Evolutionary conservation across 2,797 vertebrate genomes (phyloP), one percentile per base, ranked within the genome.

Genomic region (Arremon aurantiirostris): DNA sequence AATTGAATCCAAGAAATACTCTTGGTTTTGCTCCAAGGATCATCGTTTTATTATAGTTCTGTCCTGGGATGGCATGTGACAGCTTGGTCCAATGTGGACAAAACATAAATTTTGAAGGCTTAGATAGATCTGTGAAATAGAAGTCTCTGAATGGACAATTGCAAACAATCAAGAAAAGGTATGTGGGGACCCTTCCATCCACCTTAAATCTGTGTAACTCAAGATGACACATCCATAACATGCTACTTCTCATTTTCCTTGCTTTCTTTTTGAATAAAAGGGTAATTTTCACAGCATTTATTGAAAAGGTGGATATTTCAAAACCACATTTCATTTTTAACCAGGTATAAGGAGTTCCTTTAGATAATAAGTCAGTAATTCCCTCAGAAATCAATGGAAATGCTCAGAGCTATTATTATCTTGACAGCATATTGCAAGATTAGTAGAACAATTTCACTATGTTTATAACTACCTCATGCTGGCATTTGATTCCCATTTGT

Each of bases 351-450:
- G 60, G 41, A 79, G 26, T 71, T 86, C 77, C 44, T 49, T 60
- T 80, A 80, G 78, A 86, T 63, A 92, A 92, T 75, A 90, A 91
- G 78, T 89, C 73, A 83, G 73, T 83, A 96, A 96, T 95, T 93
- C 65, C 81, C 86, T 83, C 90, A 93, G 70, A 96, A 94, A 93
- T 95, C 91, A 86, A 85, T 92, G 60, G 63, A 86, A 96, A 84
- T 63, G 86, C 78, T 93, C 66, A 93, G 35, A 93, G 94, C 78
- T 93, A 82, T 90, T 96, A 91, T 89, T 93, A 90, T 39, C 64
- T 86, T 89, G 78, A 90, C 84, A 94, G 66, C 64, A 82, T 92
- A 94, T 84, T 92, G 84, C 63, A 89, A 91, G 89, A 94, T 89
- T 91, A 91, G 83, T 85, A 79, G 81, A 91, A 94, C 12, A 91